Evolutionary conservation across 2,797 vertebrate genomes (phyloP).

Genomic region (Dermochelys coriacea): DNA sequence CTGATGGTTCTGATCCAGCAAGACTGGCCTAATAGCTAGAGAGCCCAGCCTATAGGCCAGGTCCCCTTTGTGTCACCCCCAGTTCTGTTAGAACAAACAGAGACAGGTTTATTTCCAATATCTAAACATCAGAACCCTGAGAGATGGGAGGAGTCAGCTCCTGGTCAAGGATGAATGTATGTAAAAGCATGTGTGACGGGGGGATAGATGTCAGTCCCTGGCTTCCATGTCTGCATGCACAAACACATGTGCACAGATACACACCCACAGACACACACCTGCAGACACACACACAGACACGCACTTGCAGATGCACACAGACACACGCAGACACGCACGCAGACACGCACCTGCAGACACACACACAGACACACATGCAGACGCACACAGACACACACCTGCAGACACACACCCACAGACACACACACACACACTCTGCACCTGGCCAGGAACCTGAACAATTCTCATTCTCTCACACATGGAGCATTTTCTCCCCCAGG

Average conservation of each 20-base stretch:
- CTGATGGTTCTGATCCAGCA: background rate
- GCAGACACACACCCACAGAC: no score
- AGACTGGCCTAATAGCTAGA: no score
- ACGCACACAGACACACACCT: no score
- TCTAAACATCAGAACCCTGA: background rate
- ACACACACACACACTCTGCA: background rate
- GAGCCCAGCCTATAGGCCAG: background rate
- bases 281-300: no score
- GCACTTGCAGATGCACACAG: no score
- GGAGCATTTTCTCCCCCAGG: background rate
- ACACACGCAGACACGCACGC: no score
- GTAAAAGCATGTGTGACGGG: no score
- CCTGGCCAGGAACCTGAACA: background rate
- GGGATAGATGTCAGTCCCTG: background rate
- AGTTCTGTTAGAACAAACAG: background rate
- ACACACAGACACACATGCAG: no score
- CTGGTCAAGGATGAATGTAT: background rate
- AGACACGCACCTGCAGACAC: no score
- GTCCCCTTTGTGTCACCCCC: background rate
- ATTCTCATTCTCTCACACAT: rapidly evolving
- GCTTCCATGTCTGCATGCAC: background rate
- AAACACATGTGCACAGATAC: no score
- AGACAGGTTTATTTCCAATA: background rate
- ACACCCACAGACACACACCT: no score
- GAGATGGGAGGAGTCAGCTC: background rate